These are phyloP conservation scores for Chymomyza costata DNA, from an alignment of 1,140 invertebrate genomes.

Conservation along the genomic window DNA sequence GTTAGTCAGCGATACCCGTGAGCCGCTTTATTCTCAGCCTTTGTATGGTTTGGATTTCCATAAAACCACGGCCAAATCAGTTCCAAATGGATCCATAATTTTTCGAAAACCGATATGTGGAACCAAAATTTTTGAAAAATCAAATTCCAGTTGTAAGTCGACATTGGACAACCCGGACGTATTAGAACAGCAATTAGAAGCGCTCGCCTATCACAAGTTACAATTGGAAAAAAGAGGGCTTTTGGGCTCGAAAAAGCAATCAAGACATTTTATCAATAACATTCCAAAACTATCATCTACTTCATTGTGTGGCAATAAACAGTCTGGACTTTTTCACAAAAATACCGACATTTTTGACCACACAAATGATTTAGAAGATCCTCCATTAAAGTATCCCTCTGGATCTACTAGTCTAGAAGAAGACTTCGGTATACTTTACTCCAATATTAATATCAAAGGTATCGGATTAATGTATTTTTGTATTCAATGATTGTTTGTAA, in stretches of 20 bases:
- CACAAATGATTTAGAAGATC: not conserved
- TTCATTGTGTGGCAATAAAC: constrained; percentile 18
- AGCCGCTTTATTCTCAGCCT: constrained; percentile 75
- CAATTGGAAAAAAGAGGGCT: constrained; percentile 67
- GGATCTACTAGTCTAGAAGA: constrained; percentile 1
- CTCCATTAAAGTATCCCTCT: not conserved
- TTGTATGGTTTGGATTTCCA: constrained; percentile 38
- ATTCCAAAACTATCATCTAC: constrained; percentile 37
- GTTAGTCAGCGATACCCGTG: constrained; percentile 66
- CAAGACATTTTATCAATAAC: not conserved
- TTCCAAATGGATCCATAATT: constrained; percentile 1
- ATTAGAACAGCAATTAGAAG: constrained; percentile 67
- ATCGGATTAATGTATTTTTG: too few relatives aligned
- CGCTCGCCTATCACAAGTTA: constrained; percentile 65
- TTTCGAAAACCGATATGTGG: constrained; percentile 24
- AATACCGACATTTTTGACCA: not conserved
- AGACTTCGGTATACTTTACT: constrained; percentile 3
- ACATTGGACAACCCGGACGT: constrained; percentile 66
- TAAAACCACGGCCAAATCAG: not conserved
- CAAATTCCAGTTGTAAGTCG: constrained; percentile 21
- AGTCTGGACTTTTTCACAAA: not conserved
- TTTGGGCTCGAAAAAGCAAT: constrained; percentile 18
- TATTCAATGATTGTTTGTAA: too few relatives aligned
- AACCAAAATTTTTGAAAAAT: constrained; percentile 9
- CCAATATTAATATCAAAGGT: too few relatives aligned